A percentile compares a stretch with the other conserved stretches of the same genome.
phyloP scores from a whole-genome alignment of 2,888 invertebrate species.

The Halictus ligatus region DNA sequence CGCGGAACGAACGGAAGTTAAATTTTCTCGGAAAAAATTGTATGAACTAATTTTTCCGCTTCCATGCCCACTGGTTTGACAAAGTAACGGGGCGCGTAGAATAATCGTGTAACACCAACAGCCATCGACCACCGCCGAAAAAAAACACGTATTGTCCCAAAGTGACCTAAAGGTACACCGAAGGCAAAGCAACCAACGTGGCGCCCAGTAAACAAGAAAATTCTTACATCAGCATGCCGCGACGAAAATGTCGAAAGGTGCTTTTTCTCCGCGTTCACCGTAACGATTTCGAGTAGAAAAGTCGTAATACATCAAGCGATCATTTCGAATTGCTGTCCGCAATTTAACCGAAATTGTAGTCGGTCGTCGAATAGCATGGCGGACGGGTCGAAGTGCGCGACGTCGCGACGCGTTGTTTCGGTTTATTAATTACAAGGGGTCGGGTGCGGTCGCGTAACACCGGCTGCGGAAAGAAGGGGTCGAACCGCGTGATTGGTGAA shows the following conservation, averaged over 20 bases:
- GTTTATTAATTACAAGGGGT: conserved; percentile 61
- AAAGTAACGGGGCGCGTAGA: too few relatives aligned
- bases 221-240: conserved; percentile 23
- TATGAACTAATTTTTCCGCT: too few relatives aligned
- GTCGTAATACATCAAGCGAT: too few relatives aligned
- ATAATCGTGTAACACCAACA: too few relatives aligned
- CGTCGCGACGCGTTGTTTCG: not conserved
- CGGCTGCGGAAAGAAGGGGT: conserved; percentile 49
- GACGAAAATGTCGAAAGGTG: conserved; percentile 41
- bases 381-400: not conserved
- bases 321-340: not conserved
- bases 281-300: too few relatives aligned
- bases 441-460: not conserved
- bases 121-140: too few relatives aligned
- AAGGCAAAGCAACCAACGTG: not conserved
- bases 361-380: not conserved
- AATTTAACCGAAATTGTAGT: not conserved
- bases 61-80: too few relatives aligned
- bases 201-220: not conserved
- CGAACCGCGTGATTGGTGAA: conserved; percentile 65
- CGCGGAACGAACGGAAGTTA: too few relatives aligned
- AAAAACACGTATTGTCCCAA: too few relatives aligned
- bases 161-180: too few relatives aligned
- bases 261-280: not conserved
- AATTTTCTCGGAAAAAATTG: too few relatives aligned